Evolutionary conservation across 2,113 vertebrate species (phyloP), one percentile per base, ranked within the genome.

Genomic region (Mormyrus lacerda): DNA sequence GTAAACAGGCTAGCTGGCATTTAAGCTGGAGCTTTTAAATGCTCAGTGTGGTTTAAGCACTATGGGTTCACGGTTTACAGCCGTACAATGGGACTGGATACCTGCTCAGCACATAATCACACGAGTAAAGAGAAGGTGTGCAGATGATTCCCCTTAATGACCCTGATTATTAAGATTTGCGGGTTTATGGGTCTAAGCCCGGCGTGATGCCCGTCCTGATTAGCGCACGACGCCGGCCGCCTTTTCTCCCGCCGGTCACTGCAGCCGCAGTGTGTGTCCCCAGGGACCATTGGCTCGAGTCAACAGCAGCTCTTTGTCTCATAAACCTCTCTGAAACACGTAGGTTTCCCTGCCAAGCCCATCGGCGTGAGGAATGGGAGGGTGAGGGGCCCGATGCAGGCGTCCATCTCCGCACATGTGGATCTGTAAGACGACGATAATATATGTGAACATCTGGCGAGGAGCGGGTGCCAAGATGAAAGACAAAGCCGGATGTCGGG

Each of bases 371-470:
- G 83, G 79, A 73, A 51, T 42, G 27, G 84, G 13, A 24, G 88
- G 79, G 9, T 2, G 55, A 35, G 27, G 31, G 44, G 27, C 3
- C 3, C 21, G 9, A 53, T 15, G 45, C 73, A 44, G 35, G n/a
- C 51, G 11, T 65, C 82, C 89, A 48, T n/a, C 65, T 21, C 44
- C 27, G 17, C 84, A 79, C 89, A 79, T 35, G 85, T 73, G 89
- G 84, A 31, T 19, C 89, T 39, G 84, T 65, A 79, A 90, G 85
- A 55, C 44, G 84, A 87, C 48, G 89, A 76, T 90, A 87, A 90
- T 90, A 44, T 90, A 90, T 90, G 89, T 87, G 89, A 87, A 90
- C 89, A 90, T 90, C 89, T 90, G 89, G 85, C n/a, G 24, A 31
- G 17, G 61, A 42, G 47, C 19, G 58, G 9, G 47, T 79, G 89